Conservation (phyloP, 2,888 invertebrate species). For the Trimorus sp. region DNA sequence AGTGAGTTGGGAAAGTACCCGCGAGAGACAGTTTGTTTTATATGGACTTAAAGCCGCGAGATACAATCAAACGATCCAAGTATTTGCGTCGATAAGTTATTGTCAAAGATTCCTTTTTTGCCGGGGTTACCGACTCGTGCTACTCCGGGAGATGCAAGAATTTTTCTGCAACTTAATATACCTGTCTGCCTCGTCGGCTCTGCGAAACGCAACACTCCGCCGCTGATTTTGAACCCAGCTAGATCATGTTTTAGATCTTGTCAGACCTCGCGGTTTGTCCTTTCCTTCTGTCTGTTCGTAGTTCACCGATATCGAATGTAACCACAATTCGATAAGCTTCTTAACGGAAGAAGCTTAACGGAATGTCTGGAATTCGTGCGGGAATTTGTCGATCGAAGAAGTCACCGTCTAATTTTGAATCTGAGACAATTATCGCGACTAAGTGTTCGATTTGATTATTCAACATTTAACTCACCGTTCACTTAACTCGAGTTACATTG, state of each 20-base stretch:
- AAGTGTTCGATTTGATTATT: slow-evolving; percentile 39
- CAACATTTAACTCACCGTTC: slow-evolving; percentile 32
- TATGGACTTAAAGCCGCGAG: neutral
- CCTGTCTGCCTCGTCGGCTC: slow-evolving; percentile 73
- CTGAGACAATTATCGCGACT: slow-evolving; percentile 16
- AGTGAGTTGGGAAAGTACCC: slow-evolving; percentile 55
- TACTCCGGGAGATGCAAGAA: slow-evolving; percentile 35
- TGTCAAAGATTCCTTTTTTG: too few species aligned
- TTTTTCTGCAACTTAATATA: slow-evolving; percentile 76
- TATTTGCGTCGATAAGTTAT: slow-evolving; percentile 42
- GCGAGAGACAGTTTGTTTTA: slow-evolving; percentile 43
- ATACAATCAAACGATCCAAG: neutral
- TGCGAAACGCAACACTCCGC: slow-evolving; percentile 71
- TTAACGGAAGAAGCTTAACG: too few species aligned
- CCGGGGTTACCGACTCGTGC: slow-evolving; percentile 31
- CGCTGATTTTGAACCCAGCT: slow-evolving; percentile 67
- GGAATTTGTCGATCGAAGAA: too few species aligned
- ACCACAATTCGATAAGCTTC: neutral
- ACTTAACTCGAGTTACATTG: slow-evolving; percentile 49
- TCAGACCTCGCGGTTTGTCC: neutral
- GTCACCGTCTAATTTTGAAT: neutral
- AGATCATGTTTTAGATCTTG: slow-evolving; percentile 27
- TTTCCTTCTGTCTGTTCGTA: too few species aligned
- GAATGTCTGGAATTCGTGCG: too few species aligned
- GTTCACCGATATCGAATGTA: too few species aligned